A percentile compares a stretch with the other conserved stretches of the same genome.
Evolutionary conservation across 2,888 invertebrate genomes (phyloP).

Genomic region (Vesta saturnalis): DNA sequence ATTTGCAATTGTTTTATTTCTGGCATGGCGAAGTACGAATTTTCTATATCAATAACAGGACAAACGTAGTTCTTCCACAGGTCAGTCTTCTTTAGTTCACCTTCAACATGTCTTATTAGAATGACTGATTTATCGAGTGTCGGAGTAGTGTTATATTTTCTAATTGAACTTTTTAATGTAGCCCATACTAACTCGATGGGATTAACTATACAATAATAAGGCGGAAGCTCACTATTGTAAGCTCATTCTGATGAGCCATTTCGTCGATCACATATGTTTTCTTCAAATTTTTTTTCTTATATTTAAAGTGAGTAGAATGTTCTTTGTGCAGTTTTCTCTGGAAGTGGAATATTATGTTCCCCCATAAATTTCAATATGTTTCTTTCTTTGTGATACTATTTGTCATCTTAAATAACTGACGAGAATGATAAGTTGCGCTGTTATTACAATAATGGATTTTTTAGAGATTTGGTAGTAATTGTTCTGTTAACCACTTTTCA

Average conservation of each 20-base stretch:
- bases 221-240: constrained; percentile 18
- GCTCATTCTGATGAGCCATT: constrained; percentile 14
- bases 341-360: constrained; percentile 20
- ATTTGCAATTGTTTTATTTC: neutral
- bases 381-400: constrained; percentile 12
- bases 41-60: constrained; percentile 20
- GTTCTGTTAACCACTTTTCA: constrained; percentile 37
- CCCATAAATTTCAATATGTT: constrained; percentile 18
- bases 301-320: constrained; percentile 17
- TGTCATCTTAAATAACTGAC: constrained; percentile 19
- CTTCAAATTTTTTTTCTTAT: constrained; percentile 2
- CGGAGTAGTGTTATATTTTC: constrained; percentile 15
- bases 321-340: constrained; percentile 16
- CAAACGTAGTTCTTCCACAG: constrained; percentile 20
- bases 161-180: constrained; percentile 18
- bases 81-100: constrained; percentile 11
- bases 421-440: constrained; percentile 37
- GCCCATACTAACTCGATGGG: constrained; percentile 36
- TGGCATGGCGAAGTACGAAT: neutral
- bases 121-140: neutral
- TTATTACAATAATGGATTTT: constrained; percentile 35
- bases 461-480: constrained; percentile 27
- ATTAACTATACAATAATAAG: constrained; percentile 36
- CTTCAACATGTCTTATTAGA: neutral
- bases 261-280: constrained; percentile 12